Base-by-base conservation (phyloP, 2,113 vertebrate species). In the Turdus rufiventris region DNA sequence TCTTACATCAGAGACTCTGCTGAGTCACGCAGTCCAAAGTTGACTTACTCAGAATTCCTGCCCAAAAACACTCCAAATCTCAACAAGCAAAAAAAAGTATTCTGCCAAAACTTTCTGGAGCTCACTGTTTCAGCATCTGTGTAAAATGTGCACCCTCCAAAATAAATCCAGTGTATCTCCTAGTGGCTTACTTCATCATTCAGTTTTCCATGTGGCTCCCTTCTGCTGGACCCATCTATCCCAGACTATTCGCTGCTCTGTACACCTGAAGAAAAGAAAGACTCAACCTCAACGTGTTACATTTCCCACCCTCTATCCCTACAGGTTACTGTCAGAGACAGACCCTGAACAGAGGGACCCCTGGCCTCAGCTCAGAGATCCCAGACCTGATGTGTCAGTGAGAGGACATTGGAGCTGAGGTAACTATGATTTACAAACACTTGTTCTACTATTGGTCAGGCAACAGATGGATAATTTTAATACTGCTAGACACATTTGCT, bases 11-110 rank as follows among this genome's bases (percentile, higher is more conserved):
- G 0, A 74, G 74, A 51, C 53, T 63, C 73, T 50, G 78, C 77
- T 85, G 93, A 96, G 81, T 89, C 93, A 93, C 1, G 14, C 45
- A 65, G 66, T 14, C 78, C 85, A 91, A 31, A 6, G 42, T 3
- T 72, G 85, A 95, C 85, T 89, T 88, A 72, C 34, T 91, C 71
- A 1, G 6, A 96, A 89, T 73, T 85, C 74, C 85, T 88, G 70
- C 53, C 74, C 88, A 88, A 85, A 92, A 87, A 1, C 87, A 96
- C 36, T 78, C 57, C 61, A 78, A 40, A 81, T 50, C 62, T 70
- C 78, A 76, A 38, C 19, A 80, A 91, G 56, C 18, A 56, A 89
- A 79, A 84, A 76, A 83, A 88, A 58, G 16, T 60, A 61, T 56
- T 80, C 77, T 73, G 47, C 70, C 70, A 89, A 75, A 86, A 78